phyloP scores from a whole-genome alignment of 2,797 vertebrate species.

The Cephalopachus bancanus region DNA sequence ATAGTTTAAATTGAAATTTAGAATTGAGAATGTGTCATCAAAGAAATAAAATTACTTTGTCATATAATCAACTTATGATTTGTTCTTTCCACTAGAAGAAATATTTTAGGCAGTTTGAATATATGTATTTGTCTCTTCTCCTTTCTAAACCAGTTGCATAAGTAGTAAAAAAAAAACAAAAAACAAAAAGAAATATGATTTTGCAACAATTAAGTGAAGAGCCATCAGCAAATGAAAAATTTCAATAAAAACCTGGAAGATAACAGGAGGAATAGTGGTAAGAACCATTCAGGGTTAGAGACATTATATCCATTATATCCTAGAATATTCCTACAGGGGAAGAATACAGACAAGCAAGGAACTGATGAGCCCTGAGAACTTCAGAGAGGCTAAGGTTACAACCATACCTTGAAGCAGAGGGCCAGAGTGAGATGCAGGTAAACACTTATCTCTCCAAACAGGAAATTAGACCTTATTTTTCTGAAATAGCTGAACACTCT shows the following conservation, averaged over 20 bases:
- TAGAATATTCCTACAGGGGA: neutral
- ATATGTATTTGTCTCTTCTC: slow-evolving; percentile 1
- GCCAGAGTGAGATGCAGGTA: neutral
- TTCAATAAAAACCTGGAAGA: slow-evolving; percentile 15
- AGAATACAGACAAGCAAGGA: neutral
- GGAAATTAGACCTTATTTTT: neutral
- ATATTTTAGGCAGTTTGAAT: neutral
- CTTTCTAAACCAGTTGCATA: neutral
- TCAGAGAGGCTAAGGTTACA: neutral
- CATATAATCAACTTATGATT: neutral
- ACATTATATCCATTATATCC: neutral
- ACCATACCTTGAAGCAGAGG: neutral
- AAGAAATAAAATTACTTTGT: slow-evolving; percentile 39
- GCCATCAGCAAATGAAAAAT: slow-evolving; percentile 27
- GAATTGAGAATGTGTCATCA: slow-evolving; percentile 15
- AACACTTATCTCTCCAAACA: neutral
- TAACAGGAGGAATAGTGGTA: neutral
- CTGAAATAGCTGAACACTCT: neutral
- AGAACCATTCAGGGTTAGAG: neutral
- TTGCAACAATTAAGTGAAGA: neutral
- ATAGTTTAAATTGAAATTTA: slow-evolving; percentile 41
- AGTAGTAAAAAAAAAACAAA: slow-evolving; percentile 9
- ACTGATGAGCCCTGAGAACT: neutral
- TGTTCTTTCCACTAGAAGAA: neutral
- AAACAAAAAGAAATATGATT: neutral